Conservation (phyloP, 2,888 invertebrate species). For the Pterobdella sp. region DNA sequence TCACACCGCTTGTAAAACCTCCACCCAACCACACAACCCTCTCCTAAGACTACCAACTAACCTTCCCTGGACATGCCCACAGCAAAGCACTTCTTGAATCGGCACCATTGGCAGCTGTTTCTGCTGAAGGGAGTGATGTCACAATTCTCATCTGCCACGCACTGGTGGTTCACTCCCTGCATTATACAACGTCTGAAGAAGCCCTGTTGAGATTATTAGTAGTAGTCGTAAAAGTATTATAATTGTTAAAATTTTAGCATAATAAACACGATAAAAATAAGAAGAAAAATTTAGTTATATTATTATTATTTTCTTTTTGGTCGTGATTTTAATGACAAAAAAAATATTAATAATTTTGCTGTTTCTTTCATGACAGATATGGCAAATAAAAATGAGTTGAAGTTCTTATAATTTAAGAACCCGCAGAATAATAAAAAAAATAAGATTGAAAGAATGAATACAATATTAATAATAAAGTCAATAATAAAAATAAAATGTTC, state of each 20-base stretch:
- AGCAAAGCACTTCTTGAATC: constrained; percentile 50
- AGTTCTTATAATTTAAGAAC: too few relatives aligned
- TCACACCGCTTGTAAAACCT: background rate
- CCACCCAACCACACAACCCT: background rate
- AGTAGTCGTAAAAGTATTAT: background rate
- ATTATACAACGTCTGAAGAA: constrained; percentile 52
- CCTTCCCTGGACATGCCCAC: constrained; percentile 51
- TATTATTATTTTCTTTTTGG: background rate
- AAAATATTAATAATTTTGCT: background rate
- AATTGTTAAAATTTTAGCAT: background rate
- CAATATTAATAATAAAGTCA: too few relatives aligned
- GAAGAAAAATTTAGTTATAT: background rate
- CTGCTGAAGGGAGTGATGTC: constrained; percentile 51
- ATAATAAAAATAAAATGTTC: too few relatives aligned
- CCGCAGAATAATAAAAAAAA: too few relatives aligned
- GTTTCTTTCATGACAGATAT: background rate
- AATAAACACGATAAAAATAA: background rate
- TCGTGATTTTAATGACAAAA: background rate
- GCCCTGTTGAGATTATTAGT: constrained; percentile 41
- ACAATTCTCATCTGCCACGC: constrained; percentile 50
- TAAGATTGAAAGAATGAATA: too few relatives aligned
- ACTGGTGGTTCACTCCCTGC: constrained; percentile 51
- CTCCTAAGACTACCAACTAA: background rate
- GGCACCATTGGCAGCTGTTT: constrained; percentile 51
- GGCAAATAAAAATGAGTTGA: background rate